Evolutionary conservation across 2,797 vertebrate species (phyloP), one percentile per base, ranked within the genome.

Genomic region (Brachyalestes nurse): DNA sequence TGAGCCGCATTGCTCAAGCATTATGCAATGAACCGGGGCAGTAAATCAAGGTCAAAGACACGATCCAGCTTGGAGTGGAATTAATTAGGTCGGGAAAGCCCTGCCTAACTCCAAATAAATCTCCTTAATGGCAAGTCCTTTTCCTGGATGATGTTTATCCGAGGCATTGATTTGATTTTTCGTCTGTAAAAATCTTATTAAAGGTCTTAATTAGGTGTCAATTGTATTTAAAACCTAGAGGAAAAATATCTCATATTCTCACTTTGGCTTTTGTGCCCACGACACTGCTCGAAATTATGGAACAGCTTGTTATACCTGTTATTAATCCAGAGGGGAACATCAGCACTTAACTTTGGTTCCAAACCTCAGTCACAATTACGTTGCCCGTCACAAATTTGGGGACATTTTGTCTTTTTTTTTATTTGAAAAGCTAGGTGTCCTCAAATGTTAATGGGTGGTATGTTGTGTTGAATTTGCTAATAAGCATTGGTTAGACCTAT

Each of bases 1-100:
- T 69, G 47, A 82, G 42, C 57, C 42, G 73, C 55, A 53, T 53
- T 67, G 40, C 49, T 66, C 45, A 70, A 57, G 17, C 75, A 75
- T 83, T 80, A 79, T 47, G 58, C 79, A 79, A 87, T 57, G 60
- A 25, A 40, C 21, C 60, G 60, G 12, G 14, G 53, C 57, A 72
- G 53, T 87, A 83, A 88, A 88, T 90, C 77, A 88, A 67, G 77
- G 38, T 81, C 79, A 79, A 69, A 53, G 45, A 72, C 38, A 40
- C 8, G 67, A 78, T 87, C 53, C 10, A 55, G 78, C 19, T 74
- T 83, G 66, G 77, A 66, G 78, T 58, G 72, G 62, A 87, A 73
- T 87, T 65, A 82, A 88, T 81, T 51, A 81, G 72, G 13, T 64
- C 53, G 65, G 49, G 16, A 78, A 83, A 77, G 78, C 28, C 19